These are phyloP conservation scores for Gobiocypris rarus DNA, from an alignment of 2,113 vertebrate genomes.

Conservation along the genomic window DNA sequence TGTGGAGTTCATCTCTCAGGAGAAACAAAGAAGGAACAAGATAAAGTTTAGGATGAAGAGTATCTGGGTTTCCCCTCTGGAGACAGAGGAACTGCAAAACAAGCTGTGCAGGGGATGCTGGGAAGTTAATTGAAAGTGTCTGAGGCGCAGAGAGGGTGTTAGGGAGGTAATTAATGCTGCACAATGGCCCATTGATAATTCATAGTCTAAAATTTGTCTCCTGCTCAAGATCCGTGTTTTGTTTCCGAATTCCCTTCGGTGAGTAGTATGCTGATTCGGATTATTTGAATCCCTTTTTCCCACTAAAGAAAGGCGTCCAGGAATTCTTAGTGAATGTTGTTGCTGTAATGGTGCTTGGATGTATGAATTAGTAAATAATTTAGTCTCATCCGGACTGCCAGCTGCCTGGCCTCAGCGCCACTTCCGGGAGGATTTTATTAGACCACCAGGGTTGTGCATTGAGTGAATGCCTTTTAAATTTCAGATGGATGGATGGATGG, in stretches of 20 bases:
- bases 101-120: conserved; percentile 37
- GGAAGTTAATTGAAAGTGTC: conserved; percentile 52
- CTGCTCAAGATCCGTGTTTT: conserved; percentile 42
- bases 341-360: background rate
- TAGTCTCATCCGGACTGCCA: too few relatives aligned
- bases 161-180: conserved; percentile 61
- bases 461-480: too few relatives aligned
- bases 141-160: conserved; percentile 38
- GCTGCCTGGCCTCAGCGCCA: too few relatives aligned
- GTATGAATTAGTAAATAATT: background rate
- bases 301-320: background rate
- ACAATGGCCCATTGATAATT: conserved; percentile 59
- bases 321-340: background rate
- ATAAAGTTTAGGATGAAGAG: conserved; percentile 65
- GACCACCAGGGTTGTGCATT: too few relatives aligned
- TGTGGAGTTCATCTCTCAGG: conserved; percentile 62
- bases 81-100: conserved; percentile 46
- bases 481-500: background rate
- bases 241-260: conserved; percentile 28
- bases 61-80: conserved; percentile 70
- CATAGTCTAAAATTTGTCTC: conserved; percentile 51
- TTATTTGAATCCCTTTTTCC: conserved; percentile 10
- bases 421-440: too few relatives aligned
- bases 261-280: background rate
- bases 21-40: conserved; percentile 48